Conservation (phyloP, 2,113 vertebrate genomes). For the Dinomys branickii region DNA sequence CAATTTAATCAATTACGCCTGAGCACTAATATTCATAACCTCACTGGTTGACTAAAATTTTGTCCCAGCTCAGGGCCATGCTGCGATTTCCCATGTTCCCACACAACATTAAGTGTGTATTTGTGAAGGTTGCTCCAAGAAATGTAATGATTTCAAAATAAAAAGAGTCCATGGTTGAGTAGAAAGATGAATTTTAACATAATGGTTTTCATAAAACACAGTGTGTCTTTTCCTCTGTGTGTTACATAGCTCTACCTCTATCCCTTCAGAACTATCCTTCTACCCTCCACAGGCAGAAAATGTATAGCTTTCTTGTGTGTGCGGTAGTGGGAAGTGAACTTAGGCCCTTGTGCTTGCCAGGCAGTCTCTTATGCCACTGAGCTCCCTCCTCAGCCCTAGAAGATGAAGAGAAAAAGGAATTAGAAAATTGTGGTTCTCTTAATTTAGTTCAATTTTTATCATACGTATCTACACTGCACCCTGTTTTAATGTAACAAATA, state of each 20-base stretch:
- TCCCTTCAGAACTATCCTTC: neutral
- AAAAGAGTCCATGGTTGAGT: neutral
- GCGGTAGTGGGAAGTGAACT: no score
- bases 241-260: neutral
- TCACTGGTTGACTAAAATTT: no score
- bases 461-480: neutral
- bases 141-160: neutral
- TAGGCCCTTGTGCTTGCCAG: no score
- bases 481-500: neutral
- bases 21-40: no score
- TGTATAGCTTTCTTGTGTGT: no score
- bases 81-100: no score
- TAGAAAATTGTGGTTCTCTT: neutral
- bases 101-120: neutral
- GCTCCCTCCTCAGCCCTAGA: no score
- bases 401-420: neutral
- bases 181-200: neutral
- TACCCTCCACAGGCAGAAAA: neutral
- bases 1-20: no score
- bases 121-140: neutral
- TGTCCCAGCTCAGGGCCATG: no score
- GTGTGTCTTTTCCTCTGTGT: neutral
- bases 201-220: neutral
- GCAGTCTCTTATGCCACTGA: no score
- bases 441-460: neutral